phyloP scores from a whole-genome alignment of 2,888 invertebrate genomes.

The Leptura quadrifasciata region DNA sequence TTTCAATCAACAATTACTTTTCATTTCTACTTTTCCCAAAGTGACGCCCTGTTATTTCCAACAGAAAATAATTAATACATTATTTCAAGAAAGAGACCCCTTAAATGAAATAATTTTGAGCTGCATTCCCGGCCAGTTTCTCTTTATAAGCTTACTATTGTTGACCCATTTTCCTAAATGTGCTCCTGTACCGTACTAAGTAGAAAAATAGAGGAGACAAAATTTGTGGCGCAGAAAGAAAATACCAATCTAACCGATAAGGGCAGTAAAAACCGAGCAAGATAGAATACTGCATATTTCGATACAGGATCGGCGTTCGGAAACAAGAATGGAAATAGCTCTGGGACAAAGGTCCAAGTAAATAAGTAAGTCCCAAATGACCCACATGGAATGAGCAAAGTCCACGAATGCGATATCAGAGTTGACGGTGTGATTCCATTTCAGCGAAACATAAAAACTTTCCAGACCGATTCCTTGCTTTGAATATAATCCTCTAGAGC shows the following conservation, averaged over 20 bases:
- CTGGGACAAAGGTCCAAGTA: constrained; percentile 53
- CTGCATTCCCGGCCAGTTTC: not conserved
- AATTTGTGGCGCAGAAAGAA: constrained; percentile 56
- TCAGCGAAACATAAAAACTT: constrained; percentile 43
- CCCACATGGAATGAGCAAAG: constrained; percentile 47
- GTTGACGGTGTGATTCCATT: constrained; percentile 45
- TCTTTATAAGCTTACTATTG: constrained; percentile 14
- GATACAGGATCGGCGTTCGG: constrained; percentile 49
- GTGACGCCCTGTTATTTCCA: too few relatives aligned
- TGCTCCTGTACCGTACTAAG: not conserved
- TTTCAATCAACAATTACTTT: too few relatives aligned
- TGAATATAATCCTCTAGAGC: constrained; percentile 50
- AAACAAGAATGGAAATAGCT: constrained; percentile 53
- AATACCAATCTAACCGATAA: constrained; percentile 52
- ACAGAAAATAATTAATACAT: not conserved
- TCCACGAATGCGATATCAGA: constrained; percentile 43
- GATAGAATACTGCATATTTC: constrained; percentile 49
- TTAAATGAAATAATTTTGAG: constrained; percentile 1
- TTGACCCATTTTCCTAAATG: constrained; percentile 5
- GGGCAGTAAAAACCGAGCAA: constrained; percentile 49
- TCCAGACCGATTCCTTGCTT: constrained; percentile 44
- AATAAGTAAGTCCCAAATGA: constrained; percentile 58
- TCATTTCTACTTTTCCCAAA: too few relatives aligned
- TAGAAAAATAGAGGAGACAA: constrained; percentile 42
- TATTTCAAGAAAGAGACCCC: not conserved